Evolutionary conservation across 2,113 vertebrate genomes (phyloP).

Genomic region (Isichthys henryi): DNA sequence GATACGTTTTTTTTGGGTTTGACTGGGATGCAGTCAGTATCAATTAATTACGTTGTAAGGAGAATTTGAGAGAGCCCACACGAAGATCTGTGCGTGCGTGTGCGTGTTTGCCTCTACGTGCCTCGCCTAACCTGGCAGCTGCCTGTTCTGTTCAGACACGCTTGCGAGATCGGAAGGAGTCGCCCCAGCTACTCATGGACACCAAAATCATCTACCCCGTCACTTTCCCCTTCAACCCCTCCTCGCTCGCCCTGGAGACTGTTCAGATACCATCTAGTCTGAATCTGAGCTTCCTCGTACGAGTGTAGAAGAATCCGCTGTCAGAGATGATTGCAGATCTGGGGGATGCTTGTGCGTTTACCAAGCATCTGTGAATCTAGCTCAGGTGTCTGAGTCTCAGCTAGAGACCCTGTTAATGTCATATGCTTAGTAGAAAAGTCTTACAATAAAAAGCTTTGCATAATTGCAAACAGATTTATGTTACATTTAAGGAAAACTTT

Average conservation of each 20-base stretch:
- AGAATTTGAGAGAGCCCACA: neutral
- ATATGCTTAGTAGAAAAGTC: neutral
- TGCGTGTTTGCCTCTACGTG: neutral
- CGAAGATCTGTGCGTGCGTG: neutral
- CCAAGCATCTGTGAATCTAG: neutral
- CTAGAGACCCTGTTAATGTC: neutral
- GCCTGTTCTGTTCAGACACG: conserved; percentile 66
- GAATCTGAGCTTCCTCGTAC: conserved; percentile 83
- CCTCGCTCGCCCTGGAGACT: conserved; percentile 87
- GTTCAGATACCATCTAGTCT: conserved; percentile 93
- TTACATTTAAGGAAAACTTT: neutral
- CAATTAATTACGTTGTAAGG: neutral
- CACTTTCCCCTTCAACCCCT: conserved; percentile 94
- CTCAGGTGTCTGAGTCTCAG: neutral
- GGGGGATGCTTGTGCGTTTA: neutral
- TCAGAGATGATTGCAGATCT: conserved; percentile 19
- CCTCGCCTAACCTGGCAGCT: neutral
- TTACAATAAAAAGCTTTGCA: conserved; percentile 1
- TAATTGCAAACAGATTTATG: neutral
- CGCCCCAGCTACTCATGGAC: conserved; percentile 93
- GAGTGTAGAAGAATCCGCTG: conserved; percentile 61
- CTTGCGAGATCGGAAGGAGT: conserved; percentile 87
- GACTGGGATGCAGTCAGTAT: neutral
- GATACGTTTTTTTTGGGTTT: no score
- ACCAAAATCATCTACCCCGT: conserved; percentile 95